phyloP scores from a whole-genome alignment of 2,113 vertebrate genomes.

The Columbina picui region DNA sequence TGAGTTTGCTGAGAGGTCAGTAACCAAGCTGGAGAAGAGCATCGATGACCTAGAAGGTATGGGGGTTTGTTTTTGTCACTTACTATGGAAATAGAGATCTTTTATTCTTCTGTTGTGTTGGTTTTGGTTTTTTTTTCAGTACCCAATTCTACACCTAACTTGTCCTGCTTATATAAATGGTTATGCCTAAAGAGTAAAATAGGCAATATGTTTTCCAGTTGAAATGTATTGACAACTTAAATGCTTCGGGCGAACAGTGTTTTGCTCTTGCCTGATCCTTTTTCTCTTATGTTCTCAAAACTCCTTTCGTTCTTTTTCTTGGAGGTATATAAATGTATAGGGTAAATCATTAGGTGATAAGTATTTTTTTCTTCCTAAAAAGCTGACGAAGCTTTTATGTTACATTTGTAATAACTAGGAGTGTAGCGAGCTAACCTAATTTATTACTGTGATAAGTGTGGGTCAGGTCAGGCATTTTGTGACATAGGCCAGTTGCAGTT shows the following conservation, averaged over 20 bases:
- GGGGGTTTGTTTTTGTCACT: constrained; percentile 21
- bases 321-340: not conserved
- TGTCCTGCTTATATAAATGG: not conserved
- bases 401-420: not conserved
- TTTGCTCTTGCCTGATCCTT: constrained; percentile 61
- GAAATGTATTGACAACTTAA: not conserved
- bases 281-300: constrained; percentile 38
- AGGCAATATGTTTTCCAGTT: not conserved
- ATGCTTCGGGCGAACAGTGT: not conserved
- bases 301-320: not conserved
- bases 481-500: not conserved
- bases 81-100: not conserved
- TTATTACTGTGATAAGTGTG: not conserved
- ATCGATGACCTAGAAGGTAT: constrained; percentile 99
- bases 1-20: constrained; percentile 98
- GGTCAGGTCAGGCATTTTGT: not conserved
- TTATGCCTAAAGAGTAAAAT: not conserved
- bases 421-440: not conserved
- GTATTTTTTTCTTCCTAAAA: not conserved
- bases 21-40: constrained; percentile 99
- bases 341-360: not conserved
- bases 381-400: not conserved
- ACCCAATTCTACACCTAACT: not conserved
- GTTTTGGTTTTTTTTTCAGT: not conserved
- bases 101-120: not conserved